Evolutionary conservation across 2,797 vertebrate species (phyloP).

Genomic region (Threskiornis aethiopicus): DNA sequence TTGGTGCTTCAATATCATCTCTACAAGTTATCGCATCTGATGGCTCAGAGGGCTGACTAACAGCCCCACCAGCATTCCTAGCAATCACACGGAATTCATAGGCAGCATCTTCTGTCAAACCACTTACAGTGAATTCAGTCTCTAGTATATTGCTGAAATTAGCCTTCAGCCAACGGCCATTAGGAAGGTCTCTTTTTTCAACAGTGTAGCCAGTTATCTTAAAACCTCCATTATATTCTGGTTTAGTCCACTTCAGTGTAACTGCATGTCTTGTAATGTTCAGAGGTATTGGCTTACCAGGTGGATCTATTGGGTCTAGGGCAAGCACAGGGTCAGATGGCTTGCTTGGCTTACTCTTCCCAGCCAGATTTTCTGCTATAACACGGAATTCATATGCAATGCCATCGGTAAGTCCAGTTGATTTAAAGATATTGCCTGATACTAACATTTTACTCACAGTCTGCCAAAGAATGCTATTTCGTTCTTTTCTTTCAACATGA

Average conservation of each 20-base stretch:
- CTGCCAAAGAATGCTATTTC: constrained; percentile 93
- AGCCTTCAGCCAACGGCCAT: constrained; percentile 93
- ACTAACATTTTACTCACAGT: constrained; percentile 89
- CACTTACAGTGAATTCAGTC: constrained; percentile 94
- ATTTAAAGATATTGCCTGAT: constrained; percentile 93
- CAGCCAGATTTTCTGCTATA: constrained; percentile 94
- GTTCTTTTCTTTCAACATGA: constrained; percentile 95
- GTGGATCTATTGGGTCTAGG: constrained; percentile 94
- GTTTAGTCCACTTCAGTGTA: constrained; percentile 93
- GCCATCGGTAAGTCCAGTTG: constrained; percentile 90
- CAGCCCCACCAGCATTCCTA: constrained; percentile 92
- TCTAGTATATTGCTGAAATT: constrained; percentile 98
- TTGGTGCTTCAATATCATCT: constrained; percentile 93
- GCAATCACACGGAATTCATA: constrained; percentile 96
- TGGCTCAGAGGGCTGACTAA: constrained; percentile 91
- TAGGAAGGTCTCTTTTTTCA: constrained; percentile 92
- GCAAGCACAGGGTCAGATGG: constrained; percentile 91
- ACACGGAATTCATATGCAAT: constrained; percentile 97
- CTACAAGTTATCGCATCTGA: constrained; percentile 94
- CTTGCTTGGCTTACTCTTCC: constrained; percentile 96
- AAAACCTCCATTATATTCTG: constrained; percentile 96
- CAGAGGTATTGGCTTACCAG: constrained; percentile 89
- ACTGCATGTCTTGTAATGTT: constrained; percentile 91
- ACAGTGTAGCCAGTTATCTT: constrained; percentile 97
- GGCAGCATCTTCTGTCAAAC: constrained; percentile 90